Percentiles rank a stretch among this genome's conserved stretches.
Conservation (phyloP, 2,113 vertebrate species). For the Siphamia tubifer region DNA sequence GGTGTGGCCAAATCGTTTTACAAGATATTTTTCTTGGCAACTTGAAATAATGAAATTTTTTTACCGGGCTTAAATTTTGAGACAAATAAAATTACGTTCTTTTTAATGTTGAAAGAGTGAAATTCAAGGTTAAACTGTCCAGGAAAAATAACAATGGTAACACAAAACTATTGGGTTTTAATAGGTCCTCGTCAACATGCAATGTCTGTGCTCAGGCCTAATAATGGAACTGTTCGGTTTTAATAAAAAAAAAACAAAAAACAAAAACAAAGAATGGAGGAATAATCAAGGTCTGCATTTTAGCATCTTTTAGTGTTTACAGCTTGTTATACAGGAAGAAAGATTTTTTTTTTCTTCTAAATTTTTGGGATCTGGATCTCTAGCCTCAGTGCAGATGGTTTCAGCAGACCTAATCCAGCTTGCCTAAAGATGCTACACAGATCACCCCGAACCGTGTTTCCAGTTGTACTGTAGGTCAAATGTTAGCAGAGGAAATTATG, state of each 20-base stretch:
- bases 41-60: too few relatives aligned
- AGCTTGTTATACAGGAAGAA: conserved; percentile 5
- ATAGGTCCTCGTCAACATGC: too few relatives aligned
- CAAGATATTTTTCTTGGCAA: too few relatives aligned
- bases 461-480: conserved; percentile 55
- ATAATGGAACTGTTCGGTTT: too few relatives aligned
- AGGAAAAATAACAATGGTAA: too few relatives aligned
- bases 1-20: too few relatives aligned
- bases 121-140: too few relatives aligned
- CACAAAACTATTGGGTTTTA: too few relatives aligned
- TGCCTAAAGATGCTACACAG: conserved; percentile 33
- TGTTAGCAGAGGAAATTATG: conserved; percentile 58
- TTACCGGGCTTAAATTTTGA: too few relatives aligned
- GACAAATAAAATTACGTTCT: too few relatives aligned
- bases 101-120: too few relatives aligned
- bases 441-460: conserved; percentile 49
- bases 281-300: conserved; percentile 27
- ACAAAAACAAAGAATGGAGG: conserved; percentile 39
- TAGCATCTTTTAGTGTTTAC: conserved; percentile 18
- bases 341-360: conserved; percentile 30
- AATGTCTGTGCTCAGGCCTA: too few relatives aligned
- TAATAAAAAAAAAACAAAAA: conserved; percentile 33
- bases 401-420: conserved; percentile 48
- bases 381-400: conserved; percentile 24
- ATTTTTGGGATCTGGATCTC: conserved; percentile 15